phyloP scores from a whole-genome alignment of 2,888 invertebrate genomes.

The Cephonodes hylas region DNA sequence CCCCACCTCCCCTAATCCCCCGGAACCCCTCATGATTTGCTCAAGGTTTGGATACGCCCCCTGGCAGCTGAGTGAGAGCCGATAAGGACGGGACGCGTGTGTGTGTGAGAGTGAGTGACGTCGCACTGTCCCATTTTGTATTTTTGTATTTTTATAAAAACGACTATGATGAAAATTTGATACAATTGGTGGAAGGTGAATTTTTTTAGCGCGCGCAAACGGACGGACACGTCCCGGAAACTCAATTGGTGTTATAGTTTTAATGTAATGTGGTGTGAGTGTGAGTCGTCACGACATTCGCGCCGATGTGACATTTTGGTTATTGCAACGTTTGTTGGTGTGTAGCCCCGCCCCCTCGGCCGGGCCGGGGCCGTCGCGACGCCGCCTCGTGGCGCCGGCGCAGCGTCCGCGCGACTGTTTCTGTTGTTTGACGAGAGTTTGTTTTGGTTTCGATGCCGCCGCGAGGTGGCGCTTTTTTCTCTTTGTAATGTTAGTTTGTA shows the following conservation, averaged over 20 bases:
- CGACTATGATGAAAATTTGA: constrained; percentile 70
- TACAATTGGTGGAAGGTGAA: constrained; percentile 68
- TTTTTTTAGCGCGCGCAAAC: constrained; percentile 73
- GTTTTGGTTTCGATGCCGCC: not conserved
- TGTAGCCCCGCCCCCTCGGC: not conserved
- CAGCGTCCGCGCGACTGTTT: not conserved
- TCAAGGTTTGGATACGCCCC: constrained; percentile 69
- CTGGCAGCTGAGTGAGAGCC: constrained; percentile 59
- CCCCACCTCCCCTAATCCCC: constrained; percentile 43
- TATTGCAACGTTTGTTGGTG: too few species aligned
- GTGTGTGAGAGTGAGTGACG: constrained; percentile 50
- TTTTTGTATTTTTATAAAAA: constrained; percentile 81
- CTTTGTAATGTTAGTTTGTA: not conserved
- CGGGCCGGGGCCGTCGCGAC: not conserved
- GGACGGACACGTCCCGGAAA: not conserved
- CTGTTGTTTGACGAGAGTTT: not conserved
- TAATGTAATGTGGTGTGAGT: constrained; percentile 60
- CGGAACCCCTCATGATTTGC: constrained; percentile 69
- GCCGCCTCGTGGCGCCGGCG: not conserved
- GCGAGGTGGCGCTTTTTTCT: not conserved
- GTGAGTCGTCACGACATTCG: not conserved
- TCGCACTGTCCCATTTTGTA: constrained; percentile 80
- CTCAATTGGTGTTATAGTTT: constrained; percentile 52
- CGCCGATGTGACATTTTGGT: not conserved
- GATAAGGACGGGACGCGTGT: constrained; percentile 65